Base-by-base conservation (phyloP, 1,140 invertebrate genomes). In the Hesperophylax magnus region DNA sequence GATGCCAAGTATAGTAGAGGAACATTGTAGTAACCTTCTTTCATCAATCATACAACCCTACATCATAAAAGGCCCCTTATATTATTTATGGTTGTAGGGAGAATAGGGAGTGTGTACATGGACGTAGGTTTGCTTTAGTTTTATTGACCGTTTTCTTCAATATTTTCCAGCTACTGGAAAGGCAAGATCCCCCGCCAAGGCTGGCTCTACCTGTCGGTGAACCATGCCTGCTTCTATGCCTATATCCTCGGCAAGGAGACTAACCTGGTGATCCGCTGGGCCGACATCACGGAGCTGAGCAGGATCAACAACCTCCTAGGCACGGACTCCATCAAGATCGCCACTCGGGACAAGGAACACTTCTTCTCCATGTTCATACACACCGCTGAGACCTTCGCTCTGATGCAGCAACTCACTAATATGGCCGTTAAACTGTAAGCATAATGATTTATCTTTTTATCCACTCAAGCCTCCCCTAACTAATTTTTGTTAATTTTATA, bases 331-430 rank as follows among this genome's bases (percentile, higher is more conserved):
- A 96, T 98, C 58, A 93, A 92, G 88, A 93, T 98, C 6, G 92
- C 93, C 17, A 98, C 97, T 2, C 92, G 96, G 84, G 94, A 97
- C 85, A 93, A 91, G 82, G 94, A 94, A 92, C 94, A 97, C 90
- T 93, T 94, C 87, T 98, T 98, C 89, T 96, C 95, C 24, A 94
- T 99, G 93, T 95, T 99, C 86, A 88, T 97, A 67, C 95, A 94
- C 85, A 96, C 96, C 86, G 93, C 92, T 56, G 97, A 99, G 88
- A 97, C 97, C 0, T 98, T 96, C 89, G 91, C 92, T 58, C 87
- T 99, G 77, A 98, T 99, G 94, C 95, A 98, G 85, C 98, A 99
- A 89, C 90, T 99, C 53, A 96, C 97, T 63, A 99, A 99, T 90
- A 94, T 99, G 89, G 98, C 98, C 60, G 98, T 99, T 93, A 97